Evolutionary conservation across 2,113 vertebrate genomes (phyloP), one percentile per base, ranked within the genome.

Genomic region (Calyptomena viridis): DNA sequence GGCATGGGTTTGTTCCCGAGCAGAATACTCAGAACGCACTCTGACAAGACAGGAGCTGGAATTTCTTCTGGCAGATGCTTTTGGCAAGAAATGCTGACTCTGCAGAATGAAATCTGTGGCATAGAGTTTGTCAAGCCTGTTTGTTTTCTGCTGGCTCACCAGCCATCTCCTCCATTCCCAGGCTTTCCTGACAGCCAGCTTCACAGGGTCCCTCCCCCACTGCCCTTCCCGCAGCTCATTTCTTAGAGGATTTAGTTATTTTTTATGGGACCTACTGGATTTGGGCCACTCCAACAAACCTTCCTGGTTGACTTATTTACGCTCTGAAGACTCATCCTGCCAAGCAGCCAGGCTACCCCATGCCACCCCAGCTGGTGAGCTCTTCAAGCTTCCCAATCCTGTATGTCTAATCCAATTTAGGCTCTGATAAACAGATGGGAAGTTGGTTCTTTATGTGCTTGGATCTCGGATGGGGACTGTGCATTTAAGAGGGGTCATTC

Each of bases 11-110:
- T 88, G 35, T 39, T 77, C 58, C 89, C 52, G 33, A n/a, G 53
- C 3, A 66, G 67, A 92, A 68, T 5, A 27, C 33, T 92, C 63
- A 15, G 79, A 89, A 52, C 37, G 17, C 46, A 35, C 46, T 73
- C 62, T 14, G 7, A 35, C 59, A 39, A 94, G 88, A 53, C 72
- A 92, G 35, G 67, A 92, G 83, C 76, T 14, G 39, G 90, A 84
- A 96, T 95, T 88, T 88, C 95, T 89, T 72, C 92, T 62, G 86
- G 86, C 94, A 92, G 71, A 83, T 37, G 72, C 44, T 31, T 74
- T 90, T 69, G 63, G 83, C 42, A 50, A 53, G 60, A 90, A 88
- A 77, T 39, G 90, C 94, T 95, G 95, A 90, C 67, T 80, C 83
- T 42, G 89, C 92, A 67, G 64, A 90, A 95, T 81, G 27, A 73